Conservation (phyloP, 2,888 invertebrate species). For the Bombyx huttoni region DNA sequence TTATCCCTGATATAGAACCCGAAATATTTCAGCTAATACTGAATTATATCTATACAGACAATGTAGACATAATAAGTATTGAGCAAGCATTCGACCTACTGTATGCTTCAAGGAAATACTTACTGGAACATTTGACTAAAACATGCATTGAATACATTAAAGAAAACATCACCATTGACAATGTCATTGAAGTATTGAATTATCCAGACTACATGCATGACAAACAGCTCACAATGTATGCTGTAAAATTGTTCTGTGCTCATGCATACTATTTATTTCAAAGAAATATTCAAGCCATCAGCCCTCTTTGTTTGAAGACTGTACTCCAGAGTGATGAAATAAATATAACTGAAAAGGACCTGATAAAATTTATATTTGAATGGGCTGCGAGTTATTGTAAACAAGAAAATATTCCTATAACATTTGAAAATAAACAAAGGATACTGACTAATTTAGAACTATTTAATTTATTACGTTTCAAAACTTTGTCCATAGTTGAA, state of each 20-base stretch:
- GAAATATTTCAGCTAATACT: slow-evolving; percentile 74
- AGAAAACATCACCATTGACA: slow-evolving; percentile 68
- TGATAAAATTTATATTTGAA: slow-evolving; percentile 64
- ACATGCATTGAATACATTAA: slow-evolving; percentile 68
- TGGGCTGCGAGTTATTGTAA: slow-evolving; percentile 71
- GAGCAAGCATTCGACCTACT: slow-evolving; percentile 75
- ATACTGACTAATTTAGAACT: slow-evolving; percentile 51
- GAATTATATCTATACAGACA: slow-evolving; percentile 75
- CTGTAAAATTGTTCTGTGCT: slow-evolving; percentile 69
- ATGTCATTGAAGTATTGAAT: slow-evolving; percentile 72
- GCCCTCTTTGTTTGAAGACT: slow-evolving; percentile 54
- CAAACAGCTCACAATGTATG: slow-evolving; percentile 58
- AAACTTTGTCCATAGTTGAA: slow-evolving; percentile 38
- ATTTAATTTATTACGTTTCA: slow-evolving; percentile 57
- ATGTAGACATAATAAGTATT: slow-evolving; percentile 64
- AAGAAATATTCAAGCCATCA: slow-evolving; percentile 60
- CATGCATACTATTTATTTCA: slow-evolving; percentile 68
- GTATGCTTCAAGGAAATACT: slow-evolving; percentile 78
- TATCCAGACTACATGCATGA: slow-evolving; percentile 74
- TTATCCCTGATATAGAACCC: slow-evolving; percentile 73
- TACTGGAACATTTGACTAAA: slow-evolving; percentile 66
- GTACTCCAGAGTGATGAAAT: slow-evolving; percentile 63
- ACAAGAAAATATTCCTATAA: slow-evolving; percentile 39
- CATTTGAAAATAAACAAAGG: slow-evolving; percentile 52
- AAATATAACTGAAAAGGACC: slow-evolving; percentile 65